Evolutionary conservation across 2,888 invertebrate species (phyloP).

Genomic region (Oxytorus armatus): DNA sequence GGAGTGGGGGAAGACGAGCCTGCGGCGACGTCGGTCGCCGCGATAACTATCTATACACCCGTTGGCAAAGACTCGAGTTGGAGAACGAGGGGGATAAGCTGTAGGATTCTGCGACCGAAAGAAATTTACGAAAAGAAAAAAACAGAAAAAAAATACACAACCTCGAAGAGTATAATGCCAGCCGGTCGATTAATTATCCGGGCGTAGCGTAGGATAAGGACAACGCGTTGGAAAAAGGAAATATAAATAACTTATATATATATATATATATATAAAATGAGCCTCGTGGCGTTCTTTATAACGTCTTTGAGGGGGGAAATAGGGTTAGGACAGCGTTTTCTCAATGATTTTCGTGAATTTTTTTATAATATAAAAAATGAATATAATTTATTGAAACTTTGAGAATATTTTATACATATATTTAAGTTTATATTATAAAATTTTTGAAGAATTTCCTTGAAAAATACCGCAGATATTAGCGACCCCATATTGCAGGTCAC

Average conservation of each 20-base stretch:
- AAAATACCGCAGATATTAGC: too few species aligned
- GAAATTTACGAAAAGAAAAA: constrained; percentile 19
- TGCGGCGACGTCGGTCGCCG: constrained; percentile 59
- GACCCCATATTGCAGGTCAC: too few species aligned
- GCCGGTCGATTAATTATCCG: constrained; percentile 65
- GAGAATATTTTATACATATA: too few species aligned
- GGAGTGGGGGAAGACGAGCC: constrained; percentile 54
- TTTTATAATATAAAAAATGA: too few species aligned
- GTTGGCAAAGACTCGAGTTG: constrained; percentile 70
- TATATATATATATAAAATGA: background rate
- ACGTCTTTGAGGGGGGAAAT: too few species aligned
- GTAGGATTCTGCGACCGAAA: constrained; percentile 21
- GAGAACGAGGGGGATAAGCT: constrained; percentile 59
- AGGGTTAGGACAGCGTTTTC: too few species aligned
- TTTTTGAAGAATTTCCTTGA: too few species aligned
- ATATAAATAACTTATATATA: constrained; percentile 22
- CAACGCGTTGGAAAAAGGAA: constrained; percentile 31
- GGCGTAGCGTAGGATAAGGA: constrained; percentile 36
- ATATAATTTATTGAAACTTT: too few species aligned
- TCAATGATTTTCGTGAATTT: too few species aligned
- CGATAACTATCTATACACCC: constrained; percentile 65
- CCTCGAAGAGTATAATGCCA: constrained; percentile 40
- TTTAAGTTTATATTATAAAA: too few species aligned
- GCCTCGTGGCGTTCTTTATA: background rate
- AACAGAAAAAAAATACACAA: constrained; percentile 7